Evolutionary conservation across 2,888 invertebrate species (phyloP).

Genomic region (Arenicola marina): DNA sequence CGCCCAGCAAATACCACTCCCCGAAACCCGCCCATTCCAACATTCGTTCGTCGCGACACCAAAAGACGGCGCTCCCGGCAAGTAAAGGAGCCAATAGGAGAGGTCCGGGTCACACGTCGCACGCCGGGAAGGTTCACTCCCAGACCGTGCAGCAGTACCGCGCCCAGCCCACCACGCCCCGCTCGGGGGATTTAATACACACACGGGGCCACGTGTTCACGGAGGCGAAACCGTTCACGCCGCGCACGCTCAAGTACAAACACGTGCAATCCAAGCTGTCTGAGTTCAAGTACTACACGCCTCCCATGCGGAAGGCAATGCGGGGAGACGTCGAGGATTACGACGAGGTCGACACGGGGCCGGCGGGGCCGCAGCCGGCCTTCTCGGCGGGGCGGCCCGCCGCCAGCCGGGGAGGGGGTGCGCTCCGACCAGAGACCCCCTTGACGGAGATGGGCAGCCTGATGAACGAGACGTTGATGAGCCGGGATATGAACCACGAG

Average conservation of each 20-base stretch:
- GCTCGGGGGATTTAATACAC: conserved; percentile 54
- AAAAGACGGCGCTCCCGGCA: not conserved
- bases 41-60: too few relatives aligned
- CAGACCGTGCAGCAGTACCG: not conserved
- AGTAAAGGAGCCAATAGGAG: not conserved
- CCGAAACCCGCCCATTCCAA: not conserved
- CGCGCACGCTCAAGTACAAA: conserved; percentile 51
- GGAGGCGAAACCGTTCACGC: conserved; percentile 55
- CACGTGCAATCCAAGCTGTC: conserved; percentile 50
- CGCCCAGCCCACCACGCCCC: not conserved
- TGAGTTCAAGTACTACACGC: conserved; percentile 54
- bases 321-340: not conserved
- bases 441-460: conserved; percentile 17
- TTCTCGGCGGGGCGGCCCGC: not conserved
- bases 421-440: conserved; percentile 15
- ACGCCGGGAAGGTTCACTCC: not conserved
- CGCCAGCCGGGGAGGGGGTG: not conserved
- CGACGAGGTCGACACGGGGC: not conserved
- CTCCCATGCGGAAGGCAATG: conserved; percentile 34
- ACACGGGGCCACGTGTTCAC: conserved; percentile 52
- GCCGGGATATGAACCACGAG: conserved; percentile 43
- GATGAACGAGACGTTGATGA: conserved; percentile 48
- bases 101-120: not conserved
- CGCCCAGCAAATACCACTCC: conserved; percentile 3
- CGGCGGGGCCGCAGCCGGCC: not conserved